These are phyloP conservation scores for Chrysogorgia sp. DNA, from an alignment of 92 coral and sea anemone species.

Conservation along the genomic window DNA sequence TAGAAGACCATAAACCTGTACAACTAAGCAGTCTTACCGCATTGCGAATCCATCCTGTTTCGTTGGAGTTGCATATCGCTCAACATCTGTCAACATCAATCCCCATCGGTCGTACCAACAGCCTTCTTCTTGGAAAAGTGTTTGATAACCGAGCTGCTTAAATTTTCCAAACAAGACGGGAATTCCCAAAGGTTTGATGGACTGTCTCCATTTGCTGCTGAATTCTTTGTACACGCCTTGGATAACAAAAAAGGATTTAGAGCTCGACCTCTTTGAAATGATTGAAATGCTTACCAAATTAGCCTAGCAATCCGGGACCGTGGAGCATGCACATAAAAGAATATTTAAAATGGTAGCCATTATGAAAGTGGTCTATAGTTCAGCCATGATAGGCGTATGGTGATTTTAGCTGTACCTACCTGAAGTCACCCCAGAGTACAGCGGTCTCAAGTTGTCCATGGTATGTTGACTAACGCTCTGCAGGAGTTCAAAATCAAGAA, in stretches of 20 bases:
- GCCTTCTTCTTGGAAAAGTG: constrained; percentile 81
- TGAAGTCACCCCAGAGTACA: constrained; percentile 61
- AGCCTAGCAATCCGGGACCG: too few relatives aligned
- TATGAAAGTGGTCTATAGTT: too few relatives aligned
- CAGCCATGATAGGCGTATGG: too few relatives aligned
- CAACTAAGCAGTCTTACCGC: not conserved
- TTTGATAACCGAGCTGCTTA: constrained; percentile 73
- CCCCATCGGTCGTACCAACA: constrained; percentile 90
- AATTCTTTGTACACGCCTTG: constrained; percentile 20
- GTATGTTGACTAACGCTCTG: constrained; percentile 74
- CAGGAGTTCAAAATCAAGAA: constrained; percentile 66
- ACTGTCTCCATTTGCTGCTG: constrained; percentile 31
- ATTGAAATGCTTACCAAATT: too few relatives aligned
- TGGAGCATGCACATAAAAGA: too few relatives aligned
- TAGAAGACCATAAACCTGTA: not conserved
- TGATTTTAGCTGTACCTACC: constrained; percentile 49
- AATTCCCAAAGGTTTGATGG: constrained; percentile 64
- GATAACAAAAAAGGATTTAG: too few relatives aligned
- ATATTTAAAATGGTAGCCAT: too few relatives aligned
- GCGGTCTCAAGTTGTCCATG: constrained; percentile 71
- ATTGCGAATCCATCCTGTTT: not conserved
- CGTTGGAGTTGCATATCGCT: constrained; percentile 8
- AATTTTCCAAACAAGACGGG: constrained; percentile 70
- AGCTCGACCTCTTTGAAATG: too few relatives aligned
- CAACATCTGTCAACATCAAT: constrained; percentile 64